Evolutionary conservation across 2,888 invertebrate species (phyloP).

Genomic region (Prenolepis imparis): DNA sequence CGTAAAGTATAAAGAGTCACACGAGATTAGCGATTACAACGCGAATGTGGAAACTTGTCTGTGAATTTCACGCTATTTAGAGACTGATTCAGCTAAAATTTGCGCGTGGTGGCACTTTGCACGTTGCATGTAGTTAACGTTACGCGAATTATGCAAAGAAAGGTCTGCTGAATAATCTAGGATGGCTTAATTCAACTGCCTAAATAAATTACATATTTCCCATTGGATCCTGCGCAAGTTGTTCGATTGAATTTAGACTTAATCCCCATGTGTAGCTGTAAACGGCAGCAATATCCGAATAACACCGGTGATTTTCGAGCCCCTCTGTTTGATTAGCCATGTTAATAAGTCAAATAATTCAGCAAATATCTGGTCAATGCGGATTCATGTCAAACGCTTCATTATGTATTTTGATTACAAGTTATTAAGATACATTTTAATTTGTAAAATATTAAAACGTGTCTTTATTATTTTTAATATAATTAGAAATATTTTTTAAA

Average conservation of each 20-base stretch:
- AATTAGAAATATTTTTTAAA: neutral
- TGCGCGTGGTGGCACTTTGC: slow-evolving; percentile 7
- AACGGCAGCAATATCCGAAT: neutral
- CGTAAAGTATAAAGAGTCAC: neutral
- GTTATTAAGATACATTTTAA: neutral
- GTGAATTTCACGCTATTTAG: slow-evolving; percentile 20
- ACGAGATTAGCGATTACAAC: neutral
- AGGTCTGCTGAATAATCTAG: slow-evolving; percentile 73
- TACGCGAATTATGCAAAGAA: slow-evolving; percentile 18
- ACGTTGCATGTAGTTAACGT: slow-evolving; percentile 2
- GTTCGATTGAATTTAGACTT: slow-evolving; percentile 82
- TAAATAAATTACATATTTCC: slow-evolving; percentile 76
- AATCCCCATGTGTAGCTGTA: slow-evolving; percentile 41
- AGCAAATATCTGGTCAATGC: neutral
- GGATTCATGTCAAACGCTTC: neutral
- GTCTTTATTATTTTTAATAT: neutral
- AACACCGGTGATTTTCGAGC: slow-evolving; percentile 4
- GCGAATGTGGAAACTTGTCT: neutral
- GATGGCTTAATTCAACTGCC: slow-evolving; percentile 56
- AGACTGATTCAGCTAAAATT: slow-evolving; percentile 42
- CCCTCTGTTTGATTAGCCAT: neutral
- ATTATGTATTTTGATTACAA: neutral
- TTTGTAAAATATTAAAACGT: neutral
- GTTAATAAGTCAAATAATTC: neutral
- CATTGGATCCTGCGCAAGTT: slow-evolving; percentile 77